Base-by-base conservation (phyloP, 2,113 vertebrate genomes). In the Nerophis lumbriciformis region DNA sequence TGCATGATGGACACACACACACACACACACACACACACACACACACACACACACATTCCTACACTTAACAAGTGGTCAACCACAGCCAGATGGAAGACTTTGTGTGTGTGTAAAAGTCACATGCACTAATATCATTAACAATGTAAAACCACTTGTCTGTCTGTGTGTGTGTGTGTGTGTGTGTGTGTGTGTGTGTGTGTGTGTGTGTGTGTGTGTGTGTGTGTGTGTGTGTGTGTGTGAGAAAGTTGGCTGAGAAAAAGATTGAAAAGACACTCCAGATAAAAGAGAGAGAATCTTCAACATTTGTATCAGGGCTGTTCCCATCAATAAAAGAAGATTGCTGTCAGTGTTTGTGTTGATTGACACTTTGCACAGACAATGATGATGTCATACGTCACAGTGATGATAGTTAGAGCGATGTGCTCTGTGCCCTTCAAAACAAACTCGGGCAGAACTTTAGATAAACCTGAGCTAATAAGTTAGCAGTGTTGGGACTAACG, bases 1-100 rank as follows among this genome's bases (percentile, higher is more conserved):
- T 68, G 67, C 48, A 56, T 54, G 51, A 49, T 69, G 42, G 56
- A 82, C 68, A 68, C 65, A 53, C 67, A 76, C 77, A 51, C 61
- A 53, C 67, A 82, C 68, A 68, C 65, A 53, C 67, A 28, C 28
- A 28, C 28, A 28, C 28, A 28, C 28, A 28, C 28, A 28, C 28
- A 28, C 28, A 28, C 28, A 28, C 39, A 61, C 36, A 47, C 50
- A 59, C 66, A 64, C 56, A 69, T 69, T 70, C 60, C 56, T 65
- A 45, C 51, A 21, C 36, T 60, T 55, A 59, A 47, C 21, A 53
- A 55, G 57, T 63, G 56, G 45, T 66, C 44, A 48, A 38, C 64
- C 57, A 48, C 35, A 55, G 36, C 13, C 49, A 61, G 61, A 51
- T 14, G 14, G 54, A 59, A 8, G 36, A 63, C 50, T 44, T 65